Evolutionary conservation across 2,888 invertebrate genomes (phyloP), one percentile per base, ranked within the genome.

Genomic region (Rhagonycha lutea): DNA sequence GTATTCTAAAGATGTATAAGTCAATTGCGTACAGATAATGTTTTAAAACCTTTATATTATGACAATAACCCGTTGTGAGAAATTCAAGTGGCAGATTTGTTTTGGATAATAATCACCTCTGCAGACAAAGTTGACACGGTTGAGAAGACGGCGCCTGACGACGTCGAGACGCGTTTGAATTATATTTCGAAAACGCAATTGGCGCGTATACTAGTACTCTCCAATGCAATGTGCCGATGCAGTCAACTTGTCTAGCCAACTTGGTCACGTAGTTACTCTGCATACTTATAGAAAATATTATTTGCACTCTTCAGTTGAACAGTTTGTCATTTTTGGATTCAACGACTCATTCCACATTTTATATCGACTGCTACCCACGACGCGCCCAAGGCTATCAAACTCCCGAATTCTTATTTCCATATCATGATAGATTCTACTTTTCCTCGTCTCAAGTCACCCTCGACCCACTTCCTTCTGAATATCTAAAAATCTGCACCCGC

Each of bases 381-480:
- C 68, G 69, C 75, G 71, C 82, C 80, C 77, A 67, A 79, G 80
- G 82, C 84, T 83, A 85, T 85, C 84, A 84, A 84, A 84, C 82
- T 82, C 83, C 83, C 82, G 82, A 84, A 83, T 84, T 85, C 85
- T 83, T 85, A 86, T 86, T 86, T 85, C 85, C 86, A 86, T 86
- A 86, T 85, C 85, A 83, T 85, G 84, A 86, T 86, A 84, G 85
- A 86, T 85, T 85, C 82, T 81, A 82, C 81, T 81, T 82, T 81
- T 82, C 80, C 81, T 80, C 80, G 78, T 78, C 74, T 79, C 78
- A 74, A 78, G 78, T 79, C 76, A 79, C 78, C 80, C 77, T 75
- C 76, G 74, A 78, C 78, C 76, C 78, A 78, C 77, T 79, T 79
- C 79, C 79, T 79, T 76, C 74, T 73, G 75, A 75, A 77, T 77